Evolutionary conservation across 1,140 invertebrate species (phyloP).

Genomic region (Listronotus bonariensis): DNA sequence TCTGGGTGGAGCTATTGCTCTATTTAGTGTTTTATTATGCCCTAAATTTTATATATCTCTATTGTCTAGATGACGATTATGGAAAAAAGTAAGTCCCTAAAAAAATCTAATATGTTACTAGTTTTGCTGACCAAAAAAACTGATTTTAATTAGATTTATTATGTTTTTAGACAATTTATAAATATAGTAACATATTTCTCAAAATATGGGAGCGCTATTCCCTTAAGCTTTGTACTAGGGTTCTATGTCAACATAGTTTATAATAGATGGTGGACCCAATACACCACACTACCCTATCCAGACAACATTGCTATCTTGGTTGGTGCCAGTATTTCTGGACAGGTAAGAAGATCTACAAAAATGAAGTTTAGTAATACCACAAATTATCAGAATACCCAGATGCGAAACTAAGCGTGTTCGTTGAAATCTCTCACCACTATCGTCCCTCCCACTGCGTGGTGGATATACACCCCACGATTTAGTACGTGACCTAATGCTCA

Average conservation of each 20-base stretch:
- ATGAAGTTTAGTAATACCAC: not conserved
- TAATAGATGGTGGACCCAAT: constrained; percentile 92
- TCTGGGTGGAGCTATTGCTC: constrained; percentile 69
- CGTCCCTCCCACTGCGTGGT: too few relatives aligned
- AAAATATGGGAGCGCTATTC: constrained; percentile 70
- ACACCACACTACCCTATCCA: constrained; percentile 69
- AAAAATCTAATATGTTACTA: too few relatives aligned
- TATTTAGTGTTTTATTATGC: constrained; percentile 67
- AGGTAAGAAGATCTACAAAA: constrained; percentile 41
- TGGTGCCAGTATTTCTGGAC: constrained; percentile 58
- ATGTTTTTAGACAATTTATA: constrained; percentile 64
- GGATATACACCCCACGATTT: too few relatives aligned
- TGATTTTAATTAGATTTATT: too few relatives aligned
- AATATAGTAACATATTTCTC: constrained; percentile 68
- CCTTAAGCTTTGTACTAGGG: constrained; percentile 69
- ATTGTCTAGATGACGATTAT: constrained; percentile 56
- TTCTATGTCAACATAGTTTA: constrained; percentile 90
- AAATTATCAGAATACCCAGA: too few relatives aligned
- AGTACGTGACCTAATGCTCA: too few relatives aligned
- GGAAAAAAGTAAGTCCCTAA: constrained; percentile 58
- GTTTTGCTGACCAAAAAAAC: too few relatives aligned
- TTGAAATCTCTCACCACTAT: too few relatives aligned
- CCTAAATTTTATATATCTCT: constrained; percentile 65
- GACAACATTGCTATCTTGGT: constrained; percentile 55
- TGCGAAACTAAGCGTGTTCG: too few relatives aligned